Base-by-base conservation (phyloP, 2,888 invertebrate species). In the Rotaria sp. region DNA sequence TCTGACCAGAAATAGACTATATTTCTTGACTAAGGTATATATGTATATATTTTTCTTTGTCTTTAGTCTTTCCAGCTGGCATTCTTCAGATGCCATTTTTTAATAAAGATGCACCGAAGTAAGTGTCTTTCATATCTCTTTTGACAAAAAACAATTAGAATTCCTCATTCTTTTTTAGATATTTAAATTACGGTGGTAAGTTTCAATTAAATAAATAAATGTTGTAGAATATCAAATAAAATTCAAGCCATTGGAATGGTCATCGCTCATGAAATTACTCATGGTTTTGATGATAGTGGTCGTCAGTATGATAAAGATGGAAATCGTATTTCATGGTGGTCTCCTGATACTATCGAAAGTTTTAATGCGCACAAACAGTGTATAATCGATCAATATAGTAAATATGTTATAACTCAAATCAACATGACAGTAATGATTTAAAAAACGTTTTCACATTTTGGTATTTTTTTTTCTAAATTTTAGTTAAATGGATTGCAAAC, bases 271-370 rank as follows among this genome's bases (percentile, higher is more conserved):
- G 80, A 80, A 38, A 80, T 80, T n/a, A 80, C 24, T 80, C 80
- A 84, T 55, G 48, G 86, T 48, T 86, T 86, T 75, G 86, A 86
- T 41, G 86, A 86, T 75, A 57, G 57, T 41, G 86, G 98, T 0
- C 92, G 97, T 35, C 96, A 97, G 91, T 99, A 96, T 91, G 98
- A 99, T 90, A 94, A 94, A 92, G 93, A 94, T 89, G 99, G 99
- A 0, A 98, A 98, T 91, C 92, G 99, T 87, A 94, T 96, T 90
- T 95, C 95, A 88, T 99, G 99, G 98, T 99, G 99, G 99, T 96
- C 96, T 89, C 94, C 95, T 89, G 94, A 94, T 21, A 97, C 97
- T 0, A 95, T 97, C 87, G 94, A 93, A 0, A 93, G 93, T 86
- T 99, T 99, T 91, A 95, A 96, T 89, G 93, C 94, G 74, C 93